Conservation (phyloP, 2,113 vertebrate genomes). For the Istiophorus platypterus region DNA sequence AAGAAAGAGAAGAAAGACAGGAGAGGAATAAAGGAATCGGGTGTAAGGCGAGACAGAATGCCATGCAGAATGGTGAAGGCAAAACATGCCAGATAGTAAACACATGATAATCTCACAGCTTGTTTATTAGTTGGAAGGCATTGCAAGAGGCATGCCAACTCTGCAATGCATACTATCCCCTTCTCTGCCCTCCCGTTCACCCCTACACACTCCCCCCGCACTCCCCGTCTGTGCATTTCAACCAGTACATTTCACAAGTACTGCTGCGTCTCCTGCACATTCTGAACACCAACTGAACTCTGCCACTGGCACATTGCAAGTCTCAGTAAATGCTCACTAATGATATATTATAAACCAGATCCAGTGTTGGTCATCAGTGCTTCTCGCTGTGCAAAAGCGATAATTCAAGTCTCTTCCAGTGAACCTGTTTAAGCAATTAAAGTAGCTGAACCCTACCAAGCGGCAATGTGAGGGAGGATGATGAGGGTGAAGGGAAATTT, state of each 20-base stretch:
- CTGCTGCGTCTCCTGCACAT: not conserved
- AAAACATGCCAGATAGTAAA: constrained; percentile 80
- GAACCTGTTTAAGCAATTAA: constrained; percentile 34
- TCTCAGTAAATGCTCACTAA: not conserved
- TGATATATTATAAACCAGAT: constrained; percentile 8
- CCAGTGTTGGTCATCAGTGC: not conserved
- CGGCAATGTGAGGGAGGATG: constrained; percentile 7
- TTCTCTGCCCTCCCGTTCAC: constrained; percentile 33
- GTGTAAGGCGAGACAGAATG: constrained; percentile 20
- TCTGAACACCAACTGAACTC: not conserved
- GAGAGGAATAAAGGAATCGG: constrained; percentile 10
- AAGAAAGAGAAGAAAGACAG: not conserved
- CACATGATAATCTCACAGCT: constrained; percentile 78
- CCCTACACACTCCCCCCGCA: constrained; percentile 13
- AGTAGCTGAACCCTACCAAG: constrained; percentile 6
- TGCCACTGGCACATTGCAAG: not conserved
- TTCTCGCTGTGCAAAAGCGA: constrained; percentile 19
- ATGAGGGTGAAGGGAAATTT: constrained; percentile 3
- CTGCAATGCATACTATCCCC: constrained; percentile 22
- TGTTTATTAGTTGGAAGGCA: constrained; percentile 78
- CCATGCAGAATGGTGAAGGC: constrained; percentile 21
- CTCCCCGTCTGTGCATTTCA: constrained; percentile 29
- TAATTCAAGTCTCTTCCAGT: constrained; percentile 29
- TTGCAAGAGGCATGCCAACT: constrained; percentile 38
- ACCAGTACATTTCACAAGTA: constrained; percentile 15